Evolutionary conservation across 2,888 invertebrate species (phyloP), one percentile per base, ranked within the genome.

Genomic region (Torymus tubicola): DNA sequence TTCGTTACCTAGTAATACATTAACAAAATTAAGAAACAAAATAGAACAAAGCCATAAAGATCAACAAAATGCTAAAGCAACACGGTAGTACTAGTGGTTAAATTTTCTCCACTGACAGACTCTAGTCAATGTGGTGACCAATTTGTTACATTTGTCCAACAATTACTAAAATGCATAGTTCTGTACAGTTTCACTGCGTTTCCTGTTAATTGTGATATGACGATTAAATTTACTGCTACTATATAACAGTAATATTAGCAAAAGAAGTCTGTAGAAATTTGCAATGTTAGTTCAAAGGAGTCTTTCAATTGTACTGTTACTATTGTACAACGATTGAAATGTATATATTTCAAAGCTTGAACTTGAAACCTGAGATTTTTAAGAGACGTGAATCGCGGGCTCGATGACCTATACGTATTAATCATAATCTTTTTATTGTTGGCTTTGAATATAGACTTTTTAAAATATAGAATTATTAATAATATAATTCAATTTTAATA

Each of bases 1-100:
- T 80, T 95, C 95, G 65, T 92, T 97, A 86, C 94, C 96, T 64
- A 93, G 93, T 85, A 91, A 93, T 63, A 93, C 93, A 79, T 94
- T 96, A 86, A 89, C 92, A 68, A 94, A 94, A 87, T 89, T 95
- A 82, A 92, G 95, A 81, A 92, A 91, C 68, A 93, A 93, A 70
- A 92, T 93, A 84, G 92, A 93, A 10, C 92, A 92, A 86, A 92
- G 93, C 84, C 92, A 93, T 42, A 90, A 91, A 13, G 92, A 93
- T 85, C 92, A 93, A 84, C 90, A 87, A 69, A 85, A 87, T 78
- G 84, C 84, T 58, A 90, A 89, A 81, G 58, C 87, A 81, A 83
- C 85, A 83, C 86, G 89, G 85, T 90, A 90, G 87, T 89, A 89
- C 85, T 88, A 87, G 71, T 83, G 75, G 75, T 63, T 53, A 67